phyloP scores from a whole-genome alignment of 2,797 vertebrate genomes.

The Catharus ustulatus region DNA sequence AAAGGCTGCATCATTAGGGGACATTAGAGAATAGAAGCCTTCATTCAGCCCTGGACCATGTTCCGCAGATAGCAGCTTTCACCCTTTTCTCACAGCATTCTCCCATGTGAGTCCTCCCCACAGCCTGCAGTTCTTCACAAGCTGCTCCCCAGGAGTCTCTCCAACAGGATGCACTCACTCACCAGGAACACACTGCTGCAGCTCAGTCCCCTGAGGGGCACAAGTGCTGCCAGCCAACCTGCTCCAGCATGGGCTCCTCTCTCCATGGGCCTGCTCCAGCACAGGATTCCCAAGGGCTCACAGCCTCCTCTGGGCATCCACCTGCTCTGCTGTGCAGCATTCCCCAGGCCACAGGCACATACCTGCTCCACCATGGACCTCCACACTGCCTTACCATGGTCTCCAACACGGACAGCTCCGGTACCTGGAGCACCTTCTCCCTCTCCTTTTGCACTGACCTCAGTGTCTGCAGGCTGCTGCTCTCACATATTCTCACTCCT shows the following conservation, averaged over 20 bases:
- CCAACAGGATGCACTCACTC: neutral
- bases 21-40: neutral
- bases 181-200: neutral
- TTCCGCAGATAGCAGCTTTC: neutral
- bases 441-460: neutral
- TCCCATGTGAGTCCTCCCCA: neutral
- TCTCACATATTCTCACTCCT: neutral
- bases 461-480: neutral
- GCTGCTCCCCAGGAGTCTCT: neutral
- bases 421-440: neutral
- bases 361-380: neutral
- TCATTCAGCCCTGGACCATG: neutral
- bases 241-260: neutral
- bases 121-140: neutral
- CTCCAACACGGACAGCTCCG: rapidly evolving
- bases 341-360: neutral
- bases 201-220: neutral
- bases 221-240: neutral
- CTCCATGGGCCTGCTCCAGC: neutral
- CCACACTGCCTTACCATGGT: neutral
- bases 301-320: neutral
- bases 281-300: neutral
- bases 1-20: neutral
- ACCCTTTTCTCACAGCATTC: neutral
- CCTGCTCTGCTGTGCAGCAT: neutral